phyloP scores from a whole-genome alignment of 2,888 invertebrate species.

The Dasysyrphus albostriatus region DNA sequence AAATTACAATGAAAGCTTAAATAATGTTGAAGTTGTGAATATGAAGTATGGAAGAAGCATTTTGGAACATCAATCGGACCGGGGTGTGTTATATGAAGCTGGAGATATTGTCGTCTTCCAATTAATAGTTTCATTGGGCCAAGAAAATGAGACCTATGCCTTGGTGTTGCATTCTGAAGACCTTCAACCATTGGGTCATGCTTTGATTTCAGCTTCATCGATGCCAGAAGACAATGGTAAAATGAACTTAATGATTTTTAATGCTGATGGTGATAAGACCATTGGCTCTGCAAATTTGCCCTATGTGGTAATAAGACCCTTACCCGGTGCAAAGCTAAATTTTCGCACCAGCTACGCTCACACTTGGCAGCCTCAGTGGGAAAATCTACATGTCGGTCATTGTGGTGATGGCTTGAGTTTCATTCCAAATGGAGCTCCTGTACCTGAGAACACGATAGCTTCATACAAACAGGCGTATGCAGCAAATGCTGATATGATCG shows the following conservation, averaged over 20 bases:
- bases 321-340: conserved; percentile 85
- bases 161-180: conserved; percentile 77
- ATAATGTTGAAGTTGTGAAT: conserved; percentile 80
- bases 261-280: conserved; percentile 87
- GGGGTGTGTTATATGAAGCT: conserved; percentile 79
- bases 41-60: conserved; percentile 80
- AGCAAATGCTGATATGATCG: conserved; percentile 98
- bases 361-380: conserved; percentile 94
- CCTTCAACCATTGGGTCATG: conserved; percentile 90
- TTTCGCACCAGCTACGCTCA: conserved; percentile 92
- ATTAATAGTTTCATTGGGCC: conserved; percentile 78
- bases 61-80: conserved; percentile 78
- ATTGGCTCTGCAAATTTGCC: conserved; percentile 89
- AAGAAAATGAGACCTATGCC: conserved; percentile 78
- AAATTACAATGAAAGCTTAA: conserved; percentile 44
- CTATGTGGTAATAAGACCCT: conserved; percentile 85
- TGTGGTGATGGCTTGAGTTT: conserved; percentile 97
- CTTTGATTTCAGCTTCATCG: conserved; percentile 92
- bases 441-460: conserved; percentile 95
- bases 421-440: conserved; percentile 88
- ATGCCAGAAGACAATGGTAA: conserved; percentile 90
- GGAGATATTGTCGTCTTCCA: conserved; percentile 81
- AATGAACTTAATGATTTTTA: conserved; percentile 90
- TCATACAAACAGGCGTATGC: conserved; percentile 95
- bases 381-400: conserved; percentile 96